Base-by-base conservation (phyloP, 2,797 vertebrate species). In the Ceryle rudis region DNA sequence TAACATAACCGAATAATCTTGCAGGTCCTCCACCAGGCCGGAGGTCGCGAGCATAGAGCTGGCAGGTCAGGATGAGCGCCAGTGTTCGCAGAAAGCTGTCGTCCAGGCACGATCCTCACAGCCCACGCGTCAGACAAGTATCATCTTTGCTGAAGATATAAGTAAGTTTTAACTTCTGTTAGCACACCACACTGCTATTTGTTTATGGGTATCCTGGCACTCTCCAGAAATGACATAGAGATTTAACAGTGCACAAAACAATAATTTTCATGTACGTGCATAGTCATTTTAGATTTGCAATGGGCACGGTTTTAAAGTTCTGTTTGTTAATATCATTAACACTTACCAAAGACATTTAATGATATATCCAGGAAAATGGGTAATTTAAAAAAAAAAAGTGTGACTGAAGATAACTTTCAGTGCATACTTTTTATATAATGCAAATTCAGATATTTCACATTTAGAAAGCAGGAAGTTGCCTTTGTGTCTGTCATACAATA, bases 61-160 rank as follows among this genome's bases (percentile, higher is more conserved):
- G 7, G 22, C 99, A 66, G 98, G 98, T 20, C 95, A 96, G 14
- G 98, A 97, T 1, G 89, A 97, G 21, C 96, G 79, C 23, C 98
- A 98, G 42, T 99, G 99, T 94, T 99, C 99, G 6, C 98, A 97
- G 91, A 98, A 85, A 46, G 99, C 99, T 0, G 96, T 99, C 75
- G 99, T 99, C 14, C 99, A 99, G 97, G 99, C 99, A 17, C 98
- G 98, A 14, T 98, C 99, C 86, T 98, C 98, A 1, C 99, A 99
- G 90, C 97, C 98, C 17, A 96, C 97, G 2, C 98, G 98, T 17
- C 97, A 99, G 84, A 99, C 99, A 77, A 99, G 99, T 94, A 99
- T 99, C 95, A 99, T 99, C 95, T 98, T 99, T 21, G 99, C 99
- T 6, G 99, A 99, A 97, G 99, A 99, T 83, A 97, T 99, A 65